Evolutionary conservation across 2,888 invertebrate genomes (phyloP).

Genomic region (Alloplasta piceator): DNA sequence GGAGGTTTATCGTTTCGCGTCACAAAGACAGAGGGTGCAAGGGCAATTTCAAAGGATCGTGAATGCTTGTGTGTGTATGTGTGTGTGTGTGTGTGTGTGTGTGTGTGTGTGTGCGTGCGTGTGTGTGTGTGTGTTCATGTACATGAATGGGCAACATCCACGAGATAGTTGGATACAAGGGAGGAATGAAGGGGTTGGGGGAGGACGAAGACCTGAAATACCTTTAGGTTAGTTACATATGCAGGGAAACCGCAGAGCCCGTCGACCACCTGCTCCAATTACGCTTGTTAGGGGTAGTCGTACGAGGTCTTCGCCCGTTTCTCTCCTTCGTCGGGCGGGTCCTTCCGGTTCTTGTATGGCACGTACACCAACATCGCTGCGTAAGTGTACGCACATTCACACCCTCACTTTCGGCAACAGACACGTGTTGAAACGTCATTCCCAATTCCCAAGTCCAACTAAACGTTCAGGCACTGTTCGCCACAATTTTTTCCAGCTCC

Average conservation of each 20-base stretch:
- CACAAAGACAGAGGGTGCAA: conserved; percentile 36
- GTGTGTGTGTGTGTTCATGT: conserved; percentile 27
- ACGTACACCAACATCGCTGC: conserved; percentile 8
- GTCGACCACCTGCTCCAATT: conserved; percentile 81
- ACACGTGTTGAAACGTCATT: conserved; percentile 45
- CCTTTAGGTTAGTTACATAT: conserved; percentile 76
- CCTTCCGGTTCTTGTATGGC: conserved; percentile 41
- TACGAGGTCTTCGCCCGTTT: conserved; percentile 51
- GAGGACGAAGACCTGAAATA: conserved; percentile 66
- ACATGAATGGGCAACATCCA: no score
- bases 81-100: background rate
- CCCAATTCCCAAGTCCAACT: conserved; percentile 25
- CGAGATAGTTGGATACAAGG: no score
- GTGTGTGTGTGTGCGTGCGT: background rate
- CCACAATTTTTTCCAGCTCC: no score
- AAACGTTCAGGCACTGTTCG: background rate
- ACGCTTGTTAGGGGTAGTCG: conserved; percentile 77
- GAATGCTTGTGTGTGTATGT: background rate
- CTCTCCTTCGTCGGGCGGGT: conserved; percentile 35
- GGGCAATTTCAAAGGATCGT: conserved; percentile 30
- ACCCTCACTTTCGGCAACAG: conserved; percentile 36
- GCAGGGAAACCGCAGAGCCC: conserved; percentile 76
- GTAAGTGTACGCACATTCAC: conserved; percentile 2
- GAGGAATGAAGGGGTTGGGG: conserved; percentile 42
- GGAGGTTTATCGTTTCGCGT: conserved; percentile 43